phyloP scores from a whole-genome alignment of 2,797 vertebrate genomes.

The Pseudomugil gertrudae region DNA sequence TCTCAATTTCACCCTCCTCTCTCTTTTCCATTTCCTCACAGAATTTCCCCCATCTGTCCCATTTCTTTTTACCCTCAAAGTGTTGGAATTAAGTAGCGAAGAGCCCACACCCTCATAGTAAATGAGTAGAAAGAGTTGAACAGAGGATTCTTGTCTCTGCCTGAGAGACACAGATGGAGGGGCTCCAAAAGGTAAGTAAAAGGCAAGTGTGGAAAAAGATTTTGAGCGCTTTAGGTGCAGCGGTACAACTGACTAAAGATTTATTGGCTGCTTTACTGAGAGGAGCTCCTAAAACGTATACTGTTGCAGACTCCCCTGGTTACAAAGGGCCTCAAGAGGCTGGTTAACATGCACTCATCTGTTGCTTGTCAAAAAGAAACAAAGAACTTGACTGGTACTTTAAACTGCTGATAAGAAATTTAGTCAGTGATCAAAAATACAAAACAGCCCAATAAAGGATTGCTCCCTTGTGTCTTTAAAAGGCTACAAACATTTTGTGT shows the following conservation, averaged over 20 bases:
- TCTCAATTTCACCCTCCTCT: slow-evolving; percentile 38
- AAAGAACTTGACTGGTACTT: slow-evolving; percentile 39
- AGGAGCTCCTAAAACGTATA: slow-evolving; percentile 71
- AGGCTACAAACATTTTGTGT: background rate
- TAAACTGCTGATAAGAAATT: slow-evolving; percentile 35
- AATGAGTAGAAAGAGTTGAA: slow-evolving; percentile 55
- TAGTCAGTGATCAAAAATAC: slow-evolving; percentile 44
- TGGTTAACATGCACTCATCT: slow-evolving; percentile 65
- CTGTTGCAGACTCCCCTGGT: slow-evolving; percentile 57
- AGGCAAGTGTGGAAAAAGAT: slow-evolving; percentile 67
- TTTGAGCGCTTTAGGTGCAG: slow-evolving; percentile 51
- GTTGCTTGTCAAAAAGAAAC: slow-evolving; percentile 65
- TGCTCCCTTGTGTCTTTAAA: slow-evolving; percentile 7
- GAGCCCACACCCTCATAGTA: slow-evolving; percentile 41
- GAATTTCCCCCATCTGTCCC: slow-evolving; percentile 56
- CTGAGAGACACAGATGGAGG: slow-evolving; percentile 66
- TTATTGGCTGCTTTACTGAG: slow-evolving; percentile 63
- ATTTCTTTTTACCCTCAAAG: slow-evolving; percentile 30
- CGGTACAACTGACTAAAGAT: slow-evolving; percentile 56
- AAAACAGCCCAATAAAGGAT: slow-evolving; percentile 25
- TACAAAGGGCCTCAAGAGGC: slow-evolving; percentile 60
- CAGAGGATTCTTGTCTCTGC: slow-evolving; percentile 62
- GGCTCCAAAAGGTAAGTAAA: slow-evolving; percentile 64
- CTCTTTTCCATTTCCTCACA: slow-evolving; percentile 43
- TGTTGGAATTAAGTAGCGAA: slow-evolving; percentile 54